Conservation (phyloP, 2,113 vertebrate genomes). For the Sebastes fasciatus region DNA sequence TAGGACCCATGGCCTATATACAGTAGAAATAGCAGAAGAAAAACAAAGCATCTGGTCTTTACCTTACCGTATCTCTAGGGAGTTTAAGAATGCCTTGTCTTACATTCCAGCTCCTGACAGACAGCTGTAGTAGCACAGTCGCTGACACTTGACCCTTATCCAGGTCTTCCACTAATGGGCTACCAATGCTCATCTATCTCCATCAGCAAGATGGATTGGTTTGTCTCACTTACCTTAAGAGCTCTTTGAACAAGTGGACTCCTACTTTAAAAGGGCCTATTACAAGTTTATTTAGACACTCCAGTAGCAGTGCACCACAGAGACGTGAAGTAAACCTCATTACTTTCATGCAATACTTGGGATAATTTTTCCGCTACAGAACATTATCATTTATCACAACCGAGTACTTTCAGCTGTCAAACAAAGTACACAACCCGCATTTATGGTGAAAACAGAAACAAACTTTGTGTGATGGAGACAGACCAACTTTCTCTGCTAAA, state of each 20-base stretch:
- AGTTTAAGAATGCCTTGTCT: slow-evolving; percentile 38
- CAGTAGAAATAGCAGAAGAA: background rate
- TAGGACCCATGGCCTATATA: background rate
- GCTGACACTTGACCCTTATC: slow-evolving; percentile 44
- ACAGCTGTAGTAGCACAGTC: slow-evolving; percentile 41
- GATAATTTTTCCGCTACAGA: slow-evolving; percentile 52
- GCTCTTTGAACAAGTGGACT: slow-evolving; percentile 31
- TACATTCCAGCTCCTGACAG: slow-evolving; percentile 55
- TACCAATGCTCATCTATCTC: slow-evolving; percentile 58
- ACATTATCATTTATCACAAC: slow-evolving; percentile 64
- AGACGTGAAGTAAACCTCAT: slow-evolving; percentile 43
- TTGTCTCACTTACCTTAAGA: slow-evolving; percentile 44
- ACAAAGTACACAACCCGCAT: slow-evolving; percentile 54
- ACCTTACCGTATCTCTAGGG: background rate
- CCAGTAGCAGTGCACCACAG: slow-evolving; percentile 27
- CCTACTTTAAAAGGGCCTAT: slow-evolving; percentile 27
- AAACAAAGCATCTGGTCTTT: slow-evolving; percentile 4
- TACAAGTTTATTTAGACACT: slow-evolving; percentile 56
- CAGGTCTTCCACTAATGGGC: slow-evolving; percentile 49
- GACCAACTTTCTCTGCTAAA: slow-evolving; percentile 50
- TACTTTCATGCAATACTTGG: slow-evolving; percentile 35
- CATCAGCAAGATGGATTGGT: slow-evolving; percentile 66
- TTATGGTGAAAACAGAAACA: slow-evolving; percentile 63
- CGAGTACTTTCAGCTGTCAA: slow-evolving; percentile 53
- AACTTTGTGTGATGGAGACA: slow-evolving; percentile 56